Conservation (phyloP, 2,888 invertebrate genomes). For the Elmis aenea region DNA sequence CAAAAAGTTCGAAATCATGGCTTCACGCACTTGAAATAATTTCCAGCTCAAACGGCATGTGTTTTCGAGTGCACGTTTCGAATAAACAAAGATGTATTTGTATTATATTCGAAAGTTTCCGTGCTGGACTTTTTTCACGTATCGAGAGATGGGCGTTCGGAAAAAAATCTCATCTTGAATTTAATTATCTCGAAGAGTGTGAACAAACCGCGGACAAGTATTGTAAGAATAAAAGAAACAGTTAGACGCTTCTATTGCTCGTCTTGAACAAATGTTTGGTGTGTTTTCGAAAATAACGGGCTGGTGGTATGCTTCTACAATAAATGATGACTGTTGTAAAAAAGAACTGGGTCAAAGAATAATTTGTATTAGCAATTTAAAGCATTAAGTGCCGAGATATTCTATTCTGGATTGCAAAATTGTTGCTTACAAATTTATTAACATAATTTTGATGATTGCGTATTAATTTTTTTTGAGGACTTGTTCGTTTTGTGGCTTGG, state of each 20-base stretch:
- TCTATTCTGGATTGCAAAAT: conserved; percentile 18
- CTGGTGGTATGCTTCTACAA: conserved; percentile 6
- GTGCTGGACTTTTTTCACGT: neutral
- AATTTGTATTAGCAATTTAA: conserved; percentile 24
- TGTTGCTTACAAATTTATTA: conserved; percentile 19
- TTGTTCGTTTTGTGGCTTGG: no score
- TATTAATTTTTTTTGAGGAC: no score
- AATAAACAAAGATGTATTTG: conserved; percentile 23
- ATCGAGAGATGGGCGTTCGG: no score
- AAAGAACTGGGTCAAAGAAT: conserved; percentile 23
- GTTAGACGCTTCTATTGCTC: neutral
- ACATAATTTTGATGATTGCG: conserved; percentile 17
- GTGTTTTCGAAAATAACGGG: conserved; percentile 17
- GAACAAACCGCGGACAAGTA: no score
- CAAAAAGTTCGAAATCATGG: conserved; percentile 21
- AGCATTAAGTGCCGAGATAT: conserved; percentile 16
- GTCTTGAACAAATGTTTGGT: conserved; percentile 10
- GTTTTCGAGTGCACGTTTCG: conserved; percentile 25
- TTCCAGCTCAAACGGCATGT: conserved; percentile 26
- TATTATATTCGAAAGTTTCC: conserved; percentile 13
- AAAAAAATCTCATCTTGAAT: no score
- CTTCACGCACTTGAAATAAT: conserved; percentile 27
- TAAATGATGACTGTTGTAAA: conserved; percentile 17
- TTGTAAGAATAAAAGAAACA: no score
- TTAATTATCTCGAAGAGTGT: no score